Percentiles rank a stretch among this genome's conserved stretches.
These are phyloP conservation scores for zebrafish (Danio rerio) DNA, from an alignment of 2,113 vertebrate genomes.

Conservation along the genomic window DNA sequence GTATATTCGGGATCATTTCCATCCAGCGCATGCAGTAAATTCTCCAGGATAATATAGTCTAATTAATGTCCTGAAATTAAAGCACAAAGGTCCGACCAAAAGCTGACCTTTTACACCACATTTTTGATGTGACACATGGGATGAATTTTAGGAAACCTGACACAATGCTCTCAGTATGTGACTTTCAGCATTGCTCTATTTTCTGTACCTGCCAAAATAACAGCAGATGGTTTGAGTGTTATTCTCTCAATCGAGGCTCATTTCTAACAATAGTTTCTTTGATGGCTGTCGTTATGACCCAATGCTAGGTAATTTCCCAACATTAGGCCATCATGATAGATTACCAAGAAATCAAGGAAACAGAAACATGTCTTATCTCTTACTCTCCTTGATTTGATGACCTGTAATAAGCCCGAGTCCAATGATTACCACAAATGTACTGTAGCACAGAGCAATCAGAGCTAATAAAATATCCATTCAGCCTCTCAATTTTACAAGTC, in stretches of 20 bases:
- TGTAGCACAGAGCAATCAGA: not conserved
- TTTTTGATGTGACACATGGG: not conserved
- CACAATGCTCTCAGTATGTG: conserved; percentile 6
- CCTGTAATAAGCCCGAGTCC: not conserved
- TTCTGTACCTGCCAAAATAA: conserved; percentile 29
- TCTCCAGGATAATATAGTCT: not conserved
- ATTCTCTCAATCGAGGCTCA: conserved; percentile 2
- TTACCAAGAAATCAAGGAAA: not conserved
- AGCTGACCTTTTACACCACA: conserved; percentile 23
- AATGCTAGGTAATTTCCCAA: conserved; percentile 3
- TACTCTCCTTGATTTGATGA: conserved; percentile 16
- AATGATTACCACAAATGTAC: not conserved
- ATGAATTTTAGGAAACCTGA: conserved; percentile 24
- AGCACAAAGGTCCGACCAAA: conserved; percentile 30
- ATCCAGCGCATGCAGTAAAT: conserved; percentile 22
- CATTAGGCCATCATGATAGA: not conserved
- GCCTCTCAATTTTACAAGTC: too few species aligned
- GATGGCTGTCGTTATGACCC: conserved; percentile 9
- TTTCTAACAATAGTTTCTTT: conserved; percentile 13
- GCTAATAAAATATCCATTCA: not conserved
- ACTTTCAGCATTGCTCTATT: not conserved
- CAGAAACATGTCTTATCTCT: conserved; percentile 22
- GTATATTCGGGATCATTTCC: conserved; percentile 28
- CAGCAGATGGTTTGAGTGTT: conserved; percentile 6
- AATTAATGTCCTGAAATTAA: conserved; percentile 41